Conservation (phyloP, 2,888 invertebrate species). For the Dascillus cervinus region DNA sequence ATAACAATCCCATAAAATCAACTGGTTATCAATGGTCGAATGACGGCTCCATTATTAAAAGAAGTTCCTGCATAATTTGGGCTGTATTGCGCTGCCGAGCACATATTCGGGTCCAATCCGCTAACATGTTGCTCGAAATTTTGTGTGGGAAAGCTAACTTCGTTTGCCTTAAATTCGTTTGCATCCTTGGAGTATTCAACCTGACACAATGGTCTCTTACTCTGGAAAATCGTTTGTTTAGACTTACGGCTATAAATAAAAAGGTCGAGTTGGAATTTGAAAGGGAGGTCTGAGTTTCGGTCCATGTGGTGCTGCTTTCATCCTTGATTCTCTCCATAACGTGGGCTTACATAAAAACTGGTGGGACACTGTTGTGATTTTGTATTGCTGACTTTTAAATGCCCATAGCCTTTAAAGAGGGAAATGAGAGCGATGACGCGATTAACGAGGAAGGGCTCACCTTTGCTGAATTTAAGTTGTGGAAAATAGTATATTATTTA, state of each 20-base stretch:
- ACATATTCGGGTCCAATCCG: slow-evolving; percentile 46
- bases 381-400: too few species aligned
- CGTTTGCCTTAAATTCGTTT: slow-evolving; percentile 28
- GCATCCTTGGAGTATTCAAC: slow-evolving; percentile 39
- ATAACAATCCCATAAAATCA: too few species aligned
- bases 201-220: slow-evolving; percentile 24
- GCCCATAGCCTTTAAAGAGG: too few species aligned
- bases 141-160: too few species aligned
- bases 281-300: slow-evolving; percentile 8
- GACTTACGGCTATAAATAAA: slow-evolving; percentile 37
- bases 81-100: slow-evolving; percentile 54
- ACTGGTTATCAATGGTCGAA: slow-evolving; percentile 16
- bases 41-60: slow-evolving; percentile 32
- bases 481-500: too few species aligned
- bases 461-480: too few species aligned
- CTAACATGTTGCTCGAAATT: slow-evolving; percentile 38
- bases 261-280: slow-evolving; percentile 25
- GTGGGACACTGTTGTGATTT: too few species aligned
- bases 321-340: too few species aligned
- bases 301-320: slow-evolving; percentile 26
- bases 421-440: slow-evolving; percentile 1
- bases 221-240: neutral
- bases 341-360: too few species aligned
- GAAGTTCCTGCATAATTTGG: slow-evolving; percentile 42
- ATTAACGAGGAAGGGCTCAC: too few species aligned